Base-by-base conservation (phyloP, 2,888 invertebrate species). In the Plagiodera versicolora region DNA sequence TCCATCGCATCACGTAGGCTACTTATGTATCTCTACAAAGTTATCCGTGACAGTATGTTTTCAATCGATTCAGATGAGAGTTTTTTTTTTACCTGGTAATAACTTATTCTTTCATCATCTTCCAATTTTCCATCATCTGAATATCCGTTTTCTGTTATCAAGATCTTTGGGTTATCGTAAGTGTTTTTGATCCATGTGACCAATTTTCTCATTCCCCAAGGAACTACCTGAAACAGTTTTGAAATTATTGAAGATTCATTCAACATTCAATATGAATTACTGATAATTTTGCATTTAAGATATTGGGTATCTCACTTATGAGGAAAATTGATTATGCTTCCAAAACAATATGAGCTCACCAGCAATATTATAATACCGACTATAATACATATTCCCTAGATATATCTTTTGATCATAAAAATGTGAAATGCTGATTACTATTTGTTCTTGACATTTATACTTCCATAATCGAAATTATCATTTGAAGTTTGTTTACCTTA, bases 131-230 rank as follows among this genome's bases (percentile, higher is more conserved):
- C 80, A 0, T 67, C 49, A 19, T 83, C 83, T 9, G 67, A 8
- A 81, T 48, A 83, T 0, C 87, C 87, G 64, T 86, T 87, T 71
- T 86, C 88, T 0, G 84, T 84, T 2, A 87, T 73, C 58, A 81
- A 81, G 6, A 88, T 79, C 35, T 81, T 76, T 0, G 85, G 84
- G 73, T 87, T 84, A 47, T 68, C 63, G 50, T 75, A 77, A 20
- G 72, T 70, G 1, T 67, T 52, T 56, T 71, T 75, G 39, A 78
- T 81, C 80, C 84, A 83, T 11, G 80, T 76, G 0, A 89, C 72
- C 0, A 86, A 60, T 65, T 85, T 84, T 60, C 79, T 76, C 61
- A 89, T 82, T 0, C 86, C 87, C 83, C 84, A 84, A 0, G 88
- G 86, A 0, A 84, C 84, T 53, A 83, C 67, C 61, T 70, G 11